Percentiles rank a stretch among this genome's conserved stretches.
Conservation (phyloP, 2,797 vertebrate genomes). For the Lagocephalus sceleratus region DNA sequence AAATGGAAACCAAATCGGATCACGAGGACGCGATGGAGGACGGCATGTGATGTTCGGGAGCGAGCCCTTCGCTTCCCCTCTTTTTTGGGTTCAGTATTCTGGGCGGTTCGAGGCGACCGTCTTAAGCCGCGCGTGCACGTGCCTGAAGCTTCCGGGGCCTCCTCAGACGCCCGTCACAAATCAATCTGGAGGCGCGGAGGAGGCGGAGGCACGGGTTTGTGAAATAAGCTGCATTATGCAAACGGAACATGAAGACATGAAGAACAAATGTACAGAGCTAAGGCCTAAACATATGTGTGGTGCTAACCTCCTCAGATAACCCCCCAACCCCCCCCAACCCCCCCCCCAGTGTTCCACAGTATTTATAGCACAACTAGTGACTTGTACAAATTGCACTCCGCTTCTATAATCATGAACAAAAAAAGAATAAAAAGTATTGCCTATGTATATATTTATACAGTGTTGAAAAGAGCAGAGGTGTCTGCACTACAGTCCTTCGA, state of each 20-base stretch:
- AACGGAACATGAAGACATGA: slow-evolving; percentile 82
- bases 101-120: slow-evolving; percentile 85
- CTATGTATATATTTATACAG: slow-evolving; percentile 99
- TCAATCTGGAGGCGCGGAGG: slow-evolving; percentile 71
- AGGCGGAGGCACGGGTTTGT: slow-evolving; percentile 77
- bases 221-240: slow-evolving; percentile 99
- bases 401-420: slow-evolving; percentile 99
- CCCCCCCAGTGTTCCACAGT: slow-evolving; percentile 97
- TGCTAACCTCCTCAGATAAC: slow-evolving; percentile 93
- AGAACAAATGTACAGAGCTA: slow-evolving; percentile 97
- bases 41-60: slow-evolving; percentile 85
- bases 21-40: slow-evolving; percentile 98
- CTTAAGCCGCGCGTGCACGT: slow-evolving; percentile 92
- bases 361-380: slow-evolving; percentile 99
- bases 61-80: slow-evolving; percentile 59
- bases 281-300: slow-evolving; percentile 99
- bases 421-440: slow-evolving; percentile 98
- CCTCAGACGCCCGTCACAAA: slow-evolving; percentile 47
- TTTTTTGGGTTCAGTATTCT: slow-evolving; percentile 82
- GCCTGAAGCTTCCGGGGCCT: slow-evolving; percentile 90
- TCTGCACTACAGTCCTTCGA: slow-evolving; percentile 89
- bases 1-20: slow-evolving; percentile 99
- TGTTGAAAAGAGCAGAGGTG: slow-evolving; percentile 84
- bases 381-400: slow-evolving; percentile 99
- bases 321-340: slow-evolving; percentile 16